phyloP scores from a whole-genome alignment of 2,113 vertebrate species.

The Salvelinus namaycush region DNA sequence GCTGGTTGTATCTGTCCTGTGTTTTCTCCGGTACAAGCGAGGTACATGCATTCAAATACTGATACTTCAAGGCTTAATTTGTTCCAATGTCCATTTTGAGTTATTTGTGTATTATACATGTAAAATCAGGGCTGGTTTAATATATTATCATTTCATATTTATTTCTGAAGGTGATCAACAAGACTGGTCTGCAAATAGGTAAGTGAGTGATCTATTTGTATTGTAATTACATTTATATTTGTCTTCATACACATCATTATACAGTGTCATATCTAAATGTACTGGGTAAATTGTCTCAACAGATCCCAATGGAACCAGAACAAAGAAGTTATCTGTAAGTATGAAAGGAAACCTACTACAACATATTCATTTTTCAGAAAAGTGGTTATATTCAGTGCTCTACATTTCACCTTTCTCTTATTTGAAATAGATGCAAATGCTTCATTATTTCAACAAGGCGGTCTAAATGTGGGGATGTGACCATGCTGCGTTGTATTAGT shows the following conservation, averaged over 20 bases:
- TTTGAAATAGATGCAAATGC: neutral
- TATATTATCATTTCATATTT: no score
- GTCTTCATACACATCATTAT: neutral
- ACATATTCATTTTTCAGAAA: neutral
- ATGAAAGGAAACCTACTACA: neutral
- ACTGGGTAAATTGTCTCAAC: neutral
- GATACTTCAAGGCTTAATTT: no score
- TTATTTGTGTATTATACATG: no score
- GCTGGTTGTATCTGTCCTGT: neutral
- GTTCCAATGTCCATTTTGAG: no score
- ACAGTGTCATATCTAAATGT: neutral
- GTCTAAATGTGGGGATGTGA: neutral
- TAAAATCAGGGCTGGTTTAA: no score
- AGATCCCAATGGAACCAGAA: neutral
- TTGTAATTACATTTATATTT: neutral
- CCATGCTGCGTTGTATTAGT: neutral
- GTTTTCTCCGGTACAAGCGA: neutral
- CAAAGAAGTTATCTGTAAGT: neutral
- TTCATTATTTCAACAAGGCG: neutral
- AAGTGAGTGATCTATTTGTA: neutral
- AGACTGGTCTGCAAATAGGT: neutral
- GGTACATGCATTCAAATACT: no score
- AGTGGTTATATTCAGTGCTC: neutral
- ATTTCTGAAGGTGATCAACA: neutral
- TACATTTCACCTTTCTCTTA: neutral